Conservation (phyloP, 2,888 invertebrate species). For the Tinea pellionella region DNA sequence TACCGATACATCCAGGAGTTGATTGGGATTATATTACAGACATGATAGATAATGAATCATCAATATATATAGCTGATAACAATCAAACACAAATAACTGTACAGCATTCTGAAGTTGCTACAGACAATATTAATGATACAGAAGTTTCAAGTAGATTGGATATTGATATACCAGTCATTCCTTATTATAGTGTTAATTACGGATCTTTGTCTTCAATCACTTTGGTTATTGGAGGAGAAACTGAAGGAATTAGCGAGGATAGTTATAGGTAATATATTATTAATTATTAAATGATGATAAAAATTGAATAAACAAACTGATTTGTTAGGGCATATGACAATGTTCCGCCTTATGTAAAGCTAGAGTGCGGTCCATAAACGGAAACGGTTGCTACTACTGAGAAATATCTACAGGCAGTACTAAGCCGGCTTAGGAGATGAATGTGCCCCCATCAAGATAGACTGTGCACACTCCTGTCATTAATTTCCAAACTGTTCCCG, state of each 20-base stretch:
- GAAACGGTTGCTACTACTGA: too few species aligned
- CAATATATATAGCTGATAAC: slow-evolving; percentile 78
- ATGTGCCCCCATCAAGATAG: too few species aligned
- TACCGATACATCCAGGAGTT: slow-evolving; percentile 75
- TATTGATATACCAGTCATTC: slow-evolving; percentile 60
- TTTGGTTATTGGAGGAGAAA: slow-evolving; percentile 89
- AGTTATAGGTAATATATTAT: slow-evolving; percentile 66
- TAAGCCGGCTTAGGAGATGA: too few species aligned
- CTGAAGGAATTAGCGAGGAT: slow-evolving; percentile 83
- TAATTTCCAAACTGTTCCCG: too few species aligned
- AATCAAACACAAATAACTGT: slow-evolving; percentile 32
- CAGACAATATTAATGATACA: too few species aligned
- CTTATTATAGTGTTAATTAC: slow-evolving; percentile 74
- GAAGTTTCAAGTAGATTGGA: slow-evolving; percentile 18
- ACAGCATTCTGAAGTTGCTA: slow-evolving; percentile 22
- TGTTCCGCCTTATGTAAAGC: too few species aligned
- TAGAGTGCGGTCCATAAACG: too few species aligned
- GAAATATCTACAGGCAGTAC: too few species aligned
- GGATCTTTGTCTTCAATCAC: slow-evolving; percentile 64
- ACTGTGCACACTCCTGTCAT: too few species aligned
- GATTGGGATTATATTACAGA: slow-evolving; percentile 73
- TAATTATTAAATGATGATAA: too few species aligned
- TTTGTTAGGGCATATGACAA: too few species aligned
- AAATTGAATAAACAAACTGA: too few species aligned
- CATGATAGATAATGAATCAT: slow-evolving; percentile 53